Percentiles rank a stretch among this genome's conserved stretches.
Evolutionary conservation across 2,797 vertebrate species (phyloP).

Genomic region (Muraenolepis orangiensis): DNA sequence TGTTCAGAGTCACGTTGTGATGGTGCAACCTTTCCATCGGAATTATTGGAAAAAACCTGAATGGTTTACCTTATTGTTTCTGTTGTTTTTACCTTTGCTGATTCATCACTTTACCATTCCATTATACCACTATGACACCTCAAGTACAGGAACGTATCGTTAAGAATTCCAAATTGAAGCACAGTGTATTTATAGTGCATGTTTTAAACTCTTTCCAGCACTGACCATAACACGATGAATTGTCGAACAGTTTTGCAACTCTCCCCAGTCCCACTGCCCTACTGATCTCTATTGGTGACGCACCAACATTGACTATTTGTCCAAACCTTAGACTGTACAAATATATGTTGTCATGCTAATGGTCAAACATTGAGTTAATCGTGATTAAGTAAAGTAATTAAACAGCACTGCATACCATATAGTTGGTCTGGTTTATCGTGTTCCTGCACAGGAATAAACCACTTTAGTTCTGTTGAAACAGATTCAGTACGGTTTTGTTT

Average conservation of each 20-base stretch:
- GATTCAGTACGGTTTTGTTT: background rate
- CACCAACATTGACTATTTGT: background rate
- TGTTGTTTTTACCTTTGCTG: too few relatives aligned
- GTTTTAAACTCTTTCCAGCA: background rate
- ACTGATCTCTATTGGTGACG: background rate
- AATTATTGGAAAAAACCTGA: background rate
- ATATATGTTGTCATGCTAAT: background rate
- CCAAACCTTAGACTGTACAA: background rate
- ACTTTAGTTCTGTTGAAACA: background rate
- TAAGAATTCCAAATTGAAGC: too few relatives aligned
- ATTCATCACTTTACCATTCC: too few relatives aligned
- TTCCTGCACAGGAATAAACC: background rate
- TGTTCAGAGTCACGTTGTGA: background rate
- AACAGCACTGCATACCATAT: background rate
- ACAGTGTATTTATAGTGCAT: too few relatives aligned
- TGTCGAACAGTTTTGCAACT: conserved; percentile 14
- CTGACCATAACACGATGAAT: background rate
- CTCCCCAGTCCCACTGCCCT: background rate
- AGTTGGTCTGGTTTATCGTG: background rate
- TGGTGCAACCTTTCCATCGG: background rate
- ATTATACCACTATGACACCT: too few relatives aligned
- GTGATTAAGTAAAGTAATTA: background rate
- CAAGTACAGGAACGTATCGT: too few relatives aligned
- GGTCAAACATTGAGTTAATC: background rate
- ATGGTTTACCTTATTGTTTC: background rate